These are phyloP conservation scores for Lithodes maja DNA, from an alignment of 2,888 invertebrate species.

Conservation along the genomic window DNA sequence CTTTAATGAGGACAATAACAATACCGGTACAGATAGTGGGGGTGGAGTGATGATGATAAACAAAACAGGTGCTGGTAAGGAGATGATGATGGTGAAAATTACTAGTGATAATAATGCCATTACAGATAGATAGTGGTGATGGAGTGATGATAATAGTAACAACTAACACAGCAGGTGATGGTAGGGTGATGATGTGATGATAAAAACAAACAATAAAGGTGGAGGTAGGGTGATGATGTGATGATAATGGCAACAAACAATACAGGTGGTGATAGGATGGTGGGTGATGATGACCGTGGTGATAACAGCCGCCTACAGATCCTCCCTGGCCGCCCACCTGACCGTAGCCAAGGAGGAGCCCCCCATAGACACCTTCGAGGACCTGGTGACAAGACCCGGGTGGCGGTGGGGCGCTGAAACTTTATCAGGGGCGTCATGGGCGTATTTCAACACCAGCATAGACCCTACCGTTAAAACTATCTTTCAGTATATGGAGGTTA, in stretches of 20 bases:
- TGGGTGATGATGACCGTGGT: constrained; percentile 59
- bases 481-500: constrained; percentile 30
- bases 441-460: constrained; percentile 30
- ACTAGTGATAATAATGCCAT: no score
- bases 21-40: no score
- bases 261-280: constrained; percentile 46
- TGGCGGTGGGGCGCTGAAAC: constrained; percentile 48
- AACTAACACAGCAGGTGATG: no score
- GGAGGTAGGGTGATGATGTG: no score
- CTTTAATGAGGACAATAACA: no score
- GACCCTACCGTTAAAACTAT: constrained; percentile 11
- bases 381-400: constrained; percentile 35
- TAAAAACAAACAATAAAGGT: no score
- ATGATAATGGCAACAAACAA: neutral
- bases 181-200: no score
- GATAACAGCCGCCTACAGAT: constrained; percentile 48
- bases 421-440: neutral
- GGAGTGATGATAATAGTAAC: no score
- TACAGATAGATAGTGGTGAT: no score
- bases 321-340: constrained; percentile 71
- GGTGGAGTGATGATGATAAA: no score
- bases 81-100: no score
- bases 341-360: constrained; percentile 69
- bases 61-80: no score
- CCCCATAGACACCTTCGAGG: constrained; percentile 70